These are phyloP conservation scores for Pseudotriccus pelzelni DNA, from an alignment of 2,797 vertebrate genomes.

Conservation along the genomic window DNA sequence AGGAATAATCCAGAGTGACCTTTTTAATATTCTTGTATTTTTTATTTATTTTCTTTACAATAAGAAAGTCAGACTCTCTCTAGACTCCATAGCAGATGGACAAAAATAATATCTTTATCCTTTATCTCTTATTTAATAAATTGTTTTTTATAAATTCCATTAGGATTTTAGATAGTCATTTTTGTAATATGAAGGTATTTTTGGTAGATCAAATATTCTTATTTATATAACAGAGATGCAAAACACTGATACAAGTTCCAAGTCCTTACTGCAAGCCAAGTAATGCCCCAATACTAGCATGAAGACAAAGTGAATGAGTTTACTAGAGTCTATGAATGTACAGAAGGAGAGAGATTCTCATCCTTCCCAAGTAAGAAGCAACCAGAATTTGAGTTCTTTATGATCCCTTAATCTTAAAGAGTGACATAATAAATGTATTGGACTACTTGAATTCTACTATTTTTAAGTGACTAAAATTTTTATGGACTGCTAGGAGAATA, in stretches of 20 bases:
- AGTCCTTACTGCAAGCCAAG: neutral
- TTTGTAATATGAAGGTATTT: neutral
- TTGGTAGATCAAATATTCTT: neutral
- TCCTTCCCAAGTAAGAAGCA: neutral
- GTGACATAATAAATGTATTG: neutral
- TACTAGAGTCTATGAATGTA: neutral
- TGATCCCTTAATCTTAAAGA: neutral
- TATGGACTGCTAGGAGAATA: neutral
- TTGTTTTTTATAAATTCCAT: constrained; percentile 23
- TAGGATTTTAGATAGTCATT: constrained; percentile 36
- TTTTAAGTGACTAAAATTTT: neutral
- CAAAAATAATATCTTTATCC: constrained; percentile 3
- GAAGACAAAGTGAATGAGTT: neutral
- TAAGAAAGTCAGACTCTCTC: neutral
- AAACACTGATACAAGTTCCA: neutral
- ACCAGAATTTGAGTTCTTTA: neutral
- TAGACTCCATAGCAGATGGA: constrained; percentile 16
- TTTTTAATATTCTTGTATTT: neutral
- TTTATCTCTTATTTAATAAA: constrained; percentile 39
- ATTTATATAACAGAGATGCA: neutral
- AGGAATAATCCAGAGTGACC: neutral
- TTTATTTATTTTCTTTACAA: neutral
- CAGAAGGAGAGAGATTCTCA: neutral
- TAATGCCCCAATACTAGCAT: neutral
- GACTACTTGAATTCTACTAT: neutral